Conservation (phyloP, 2,797 vertebrate genomes). For the Notamacropus eugenii region DNA sequence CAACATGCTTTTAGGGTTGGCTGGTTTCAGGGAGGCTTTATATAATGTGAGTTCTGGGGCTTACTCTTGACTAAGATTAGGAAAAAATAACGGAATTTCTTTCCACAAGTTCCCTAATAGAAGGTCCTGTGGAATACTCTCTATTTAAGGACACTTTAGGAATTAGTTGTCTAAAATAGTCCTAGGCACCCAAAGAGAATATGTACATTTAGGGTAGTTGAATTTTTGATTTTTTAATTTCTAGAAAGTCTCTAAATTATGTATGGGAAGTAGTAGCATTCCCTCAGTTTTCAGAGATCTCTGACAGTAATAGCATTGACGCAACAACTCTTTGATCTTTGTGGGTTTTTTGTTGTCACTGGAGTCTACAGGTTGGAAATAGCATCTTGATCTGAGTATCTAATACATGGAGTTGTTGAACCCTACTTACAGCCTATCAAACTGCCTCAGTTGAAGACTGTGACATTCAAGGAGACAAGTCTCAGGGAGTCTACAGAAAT, state of each 20-base stretch:
- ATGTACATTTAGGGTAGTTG: neutral
- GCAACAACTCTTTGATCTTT: neutral
- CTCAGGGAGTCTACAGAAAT: neutral
- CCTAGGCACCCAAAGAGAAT: neutral
- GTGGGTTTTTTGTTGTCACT: neutral
- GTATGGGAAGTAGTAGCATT: neutral
- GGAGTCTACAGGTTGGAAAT: neutral
- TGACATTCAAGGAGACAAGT: neutral
- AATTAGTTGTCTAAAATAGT: neutral
- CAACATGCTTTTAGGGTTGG: neutral
- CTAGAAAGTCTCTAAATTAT: neutral
- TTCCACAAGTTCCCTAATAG: neutral
- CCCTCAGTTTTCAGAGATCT: neutral
- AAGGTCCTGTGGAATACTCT: neutral
- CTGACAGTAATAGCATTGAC: neutral
- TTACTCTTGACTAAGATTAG: neutral
- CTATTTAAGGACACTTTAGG: neutral
- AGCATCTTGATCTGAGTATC: neutral
- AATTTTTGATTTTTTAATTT: neutral
- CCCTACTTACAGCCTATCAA: neutral
- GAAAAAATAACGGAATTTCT: neutral
- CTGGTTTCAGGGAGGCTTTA: neutral
- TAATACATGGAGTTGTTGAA: neutral
- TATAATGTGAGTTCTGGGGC: neutral
- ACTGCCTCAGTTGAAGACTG: neutral